Percentiles rank a stretch among this genome's conserved stretches.
These are phyloP conservation scores for Zelleria hepariella DNA, from an alignment of 2,888 invertebrate species.

Conservation along the genomic window DNA sequence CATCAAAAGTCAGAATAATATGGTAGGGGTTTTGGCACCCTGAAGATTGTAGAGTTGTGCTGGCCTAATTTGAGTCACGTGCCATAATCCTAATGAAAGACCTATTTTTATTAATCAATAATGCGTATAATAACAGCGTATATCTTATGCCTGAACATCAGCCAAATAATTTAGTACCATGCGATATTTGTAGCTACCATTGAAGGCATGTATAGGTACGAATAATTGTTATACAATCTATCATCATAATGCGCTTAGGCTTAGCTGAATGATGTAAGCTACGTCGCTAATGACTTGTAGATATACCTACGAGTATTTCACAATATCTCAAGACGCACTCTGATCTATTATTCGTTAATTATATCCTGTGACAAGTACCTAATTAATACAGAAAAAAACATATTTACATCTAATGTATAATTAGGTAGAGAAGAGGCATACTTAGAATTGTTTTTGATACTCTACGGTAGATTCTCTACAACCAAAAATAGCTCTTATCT, in stretches of 20 bases:
- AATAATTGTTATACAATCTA: too few relatives aligned
- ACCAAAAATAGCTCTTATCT: too few relatives aligned
- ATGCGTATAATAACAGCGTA: too few relatives aligned
- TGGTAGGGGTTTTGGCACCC: background rate
- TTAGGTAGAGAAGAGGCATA: too few relatives aligned
- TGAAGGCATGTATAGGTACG: too few relatives aligned
- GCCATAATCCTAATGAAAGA: background rate
- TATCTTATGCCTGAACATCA: too few relatives aligned
- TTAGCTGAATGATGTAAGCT: background rate
- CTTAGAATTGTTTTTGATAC: too few relatives aligned
- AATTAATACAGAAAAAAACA: background rate
- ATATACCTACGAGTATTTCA: too few relatives aligned
- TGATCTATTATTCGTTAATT: background rate
- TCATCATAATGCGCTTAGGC: too few relatives aligned
- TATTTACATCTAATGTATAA: background rate
- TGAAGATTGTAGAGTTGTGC: background rate
- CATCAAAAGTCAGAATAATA: background rate
- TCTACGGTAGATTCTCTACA: too few relatives aligned
- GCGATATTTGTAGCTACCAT: too few relatives aligned
- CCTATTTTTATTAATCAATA: background rate
- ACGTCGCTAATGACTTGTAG: background rate
- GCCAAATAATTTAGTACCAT: too few relatives aligned
- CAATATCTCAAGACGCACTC: background rate
- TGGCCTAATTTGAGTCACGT: background rate
- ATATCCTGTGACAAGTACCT: background rate